Conservation (phyloP, 2,888 invertebrate species). For the Hololepta plana region DNA sequence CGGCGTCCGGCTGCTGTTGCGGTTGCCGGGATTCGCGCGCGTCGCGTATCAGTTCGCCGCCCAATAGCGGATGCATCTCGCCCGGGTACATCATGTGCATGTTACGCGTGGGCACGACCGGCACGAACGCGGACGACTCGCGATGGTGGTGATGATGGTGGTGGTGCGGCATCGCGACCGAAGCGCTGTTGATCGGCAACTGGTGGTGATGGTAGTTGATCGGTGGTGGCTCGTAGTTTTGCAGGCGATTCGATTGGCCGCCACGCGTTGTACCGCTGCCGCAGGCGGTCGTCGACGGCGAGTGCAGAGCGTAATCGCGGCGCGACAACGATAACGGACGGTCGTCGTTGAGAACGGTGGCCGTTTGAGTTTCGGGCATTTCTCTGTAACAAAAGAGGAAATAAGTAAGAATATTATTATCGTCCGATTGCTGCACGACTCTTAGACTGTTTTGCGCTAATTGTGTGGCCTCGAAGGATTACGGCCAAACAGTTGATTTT, state of each 20-base stretch:
- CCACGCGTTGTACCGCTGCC: constrained; percentile 32
- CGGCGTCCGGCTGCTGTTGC: neutral
- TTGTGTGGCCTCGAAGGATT: no score
- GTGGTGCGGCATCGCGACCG: constrained; percentile 17
- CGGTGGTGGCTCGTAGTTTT: constrained; percentile 43
- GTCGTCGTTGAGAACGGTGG: no score
- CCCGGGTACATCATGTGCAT: constrained; percentile 55
- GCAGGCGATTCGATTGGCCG: no score
- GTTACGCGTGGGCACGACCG: constrained; percentile 64
- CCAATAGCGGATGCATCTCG: constrained; percentile 51
- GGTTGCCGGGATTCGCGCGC: constrained; percentile 16
- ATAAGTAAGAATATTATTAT: no score
- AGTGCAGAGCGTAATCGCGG: constrained; percentile 29
- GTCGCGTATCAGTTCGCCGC: constrained; percentile 35
- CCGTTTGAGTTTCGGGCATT: no score
- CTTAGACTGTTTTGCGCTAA: no score
- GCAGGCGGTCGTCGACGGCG: no score
- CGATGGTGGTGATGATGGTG: no score
- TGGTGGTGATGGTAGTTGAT: constrained; percentile 46
- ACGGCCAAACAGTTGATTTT: no score
- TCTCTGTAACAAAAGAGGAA: no score
- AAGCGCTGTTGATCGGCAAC: constrained; percentile 11
- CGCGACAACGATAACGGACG: constrained; percentile 34
- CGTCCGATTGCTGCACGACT: no score
- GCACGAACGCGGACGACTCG: constrained; percentile 73